Base-by-base conservation (phyloP, 2,113 vertebrate species). In the Cavia porcellus region DNA sequence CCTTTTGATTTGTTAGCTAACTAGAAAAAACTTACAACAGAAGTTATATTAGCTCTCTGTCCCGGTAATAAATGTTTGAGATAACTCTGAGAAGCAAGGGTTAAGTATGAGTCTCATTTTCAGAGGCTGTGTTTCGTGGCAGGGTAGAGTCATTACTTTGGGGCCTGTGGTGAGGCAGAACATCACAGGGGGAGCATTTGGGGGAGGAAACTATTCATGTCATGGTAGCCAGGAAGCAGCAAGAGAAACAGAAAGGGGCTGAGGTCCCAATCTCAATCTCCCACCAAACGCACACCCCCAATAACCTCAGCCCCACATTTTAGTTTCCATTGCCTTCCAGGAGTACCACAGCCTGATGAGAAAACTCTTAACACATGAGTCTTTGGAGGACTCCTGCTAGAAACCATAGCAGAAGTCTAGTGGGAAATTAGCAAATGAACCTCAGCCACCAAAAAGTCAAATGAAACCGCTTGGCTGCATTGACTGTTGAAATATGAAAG, bases 1-100 rank as follows among this genome's bases (percentile, higher is more conserved):
- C 32, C 85, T 83, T 82, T 89, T 87, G 80, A 91, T 66, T 82
- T 89, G 79, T 75, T 57, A 89, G 55, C 55, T 92, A 89, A 91
- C 86, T 6, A 74, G 66, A 64, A 90, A 96, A 96, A 96, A 59
- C 30, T 50, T 12, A 7, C 35, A 35, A 59, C 2, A 6, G 35
- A 92, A 89, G 25, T 8, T 38, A 11, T 35, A 14, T 64, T 42
- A 68, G 47, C 50, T 70, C 42, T 57, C 35, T n/a, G 30, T 68
- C 24, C 30, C 25, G 7, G 38, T 64, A 32, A 83, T 28, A 83
- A 64, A 61, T 28, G 19, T 24, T 52, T 28, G 28, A 84, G 66
- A 64, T 32, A 82, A 30, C 42, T n/a, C 17, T 66, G 32, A 84
- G 59, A 28, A 66, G 59, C 47, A 66, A 85, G 25, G 0, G 47